Percentiles rank a stretch among this genome's conserved stretches.
Evolutionary conservation across 1,140 invertebrate species (phyloP).

Genomic region (Nebria ingens): DNA sequence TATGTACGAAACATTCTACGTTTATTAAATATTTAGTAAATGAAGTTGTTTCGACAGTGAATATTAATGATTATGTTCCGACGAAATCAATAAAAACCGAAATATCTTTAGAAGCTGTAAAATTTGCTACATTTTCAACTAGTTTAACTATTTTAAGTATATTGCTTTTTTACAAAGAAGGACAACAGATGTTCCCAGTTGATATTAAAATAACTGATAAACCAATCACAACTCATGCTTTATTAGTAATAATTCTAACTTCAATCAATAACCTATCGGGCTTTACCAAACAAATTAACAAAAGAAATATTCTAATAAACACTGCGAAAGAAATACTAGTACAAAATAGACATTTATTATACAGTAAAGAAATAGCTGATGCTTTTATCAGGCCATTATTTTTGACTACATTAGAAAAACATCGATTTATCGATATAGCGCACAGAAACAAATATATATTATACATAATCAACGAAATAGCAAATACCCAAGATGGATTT

Average conservation of each 20-base stretch:
- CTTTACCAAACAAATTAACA: constrained; percentile 11
- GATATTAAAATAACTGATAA: constrained; percentile 1
- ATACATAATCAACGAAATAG: constrained; percentile 10
- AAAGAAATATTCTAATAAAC: constrained; percentile 4
- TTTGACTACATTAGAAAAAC: constrained; percentile 8
- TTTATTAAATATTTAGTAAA: constrained; percentile 12
- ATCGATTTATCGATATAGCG: background rate
- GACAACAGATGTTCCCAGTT: constrained; percentile 1
- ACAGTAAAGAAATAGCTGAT: constrained; percentile 11
- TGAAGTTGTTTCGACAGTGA: constrained; percentile 13
- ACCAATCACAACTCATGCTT: background rate
- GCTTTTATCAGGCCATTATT: constrained; percentile 14
- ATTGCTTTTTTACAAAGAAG: constrained; percentile 13
- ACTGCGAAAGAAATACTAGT: constrained; percentile 9
- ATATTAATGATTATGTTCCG: constrained; percentile 7
- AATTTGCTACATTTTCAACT: constrained; percentile 6
- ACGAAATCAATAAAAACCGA: background rate
- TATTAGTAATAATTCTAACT: background rate
- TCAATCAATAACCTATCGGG: background rate
- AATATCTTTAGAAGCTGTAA: background rate
- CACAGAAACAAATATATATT: constrained; percentile 14
- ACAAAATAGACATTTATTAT: constrained; percentile 11
- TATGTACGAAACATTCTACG: constrained; percentile 11
- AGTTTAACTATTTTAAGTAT: constrained; percentile 13
- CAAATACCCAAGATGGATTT: constrained; percentile 12